Percentiles rank a stretch among this genome's conserved stretches.
These are phyloP conservation scores for Grantiella picta DNA, from an alignment of 2,113 vertebrate genomes.

Conservation along the genomic window DNA sequence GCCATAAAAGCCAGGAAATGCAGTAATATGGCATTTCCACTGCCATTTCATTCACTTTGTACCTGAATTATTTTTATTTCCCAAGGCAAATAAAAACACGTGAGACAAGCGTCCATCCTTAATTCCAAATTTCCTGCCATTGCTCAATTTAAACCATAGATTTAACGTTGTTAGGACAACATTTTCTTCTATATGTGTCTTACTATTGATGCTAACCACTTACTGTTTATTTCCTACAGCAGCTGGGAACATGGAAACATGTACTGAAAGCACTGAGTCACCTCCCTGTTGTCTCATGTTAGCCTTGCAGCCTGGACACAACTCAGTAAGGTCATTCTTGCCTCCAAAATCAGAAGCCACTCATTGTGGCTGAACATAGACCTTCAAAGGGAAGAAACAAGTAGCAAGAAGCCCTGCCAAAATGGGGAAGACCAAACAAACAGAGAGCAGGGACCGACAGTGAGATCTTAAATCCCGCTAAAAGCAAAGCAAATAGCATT, in stretches of 20 bases:
- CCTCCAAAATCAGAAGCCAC: not conserved
- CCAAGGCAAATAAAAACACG: slow-evolving; percentile 28
- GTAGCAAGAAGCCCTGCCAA: not conserved
- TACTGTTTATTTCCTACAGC: slow-evolving; percentile 13
- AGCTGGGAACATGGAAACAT: not conserved
- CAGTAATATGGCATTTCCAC: slow-evolving; percentile 40
- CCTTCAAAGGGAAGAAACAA: not conserved
- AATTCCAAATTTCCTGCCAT: slow-evolving; percentile 55
- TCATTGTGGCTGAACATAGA: not conserved
- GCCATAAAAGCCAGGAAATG: slow-evolving; percentile 56
- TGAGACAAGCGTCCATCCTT: not conserved
- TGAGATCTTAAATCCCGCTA: not conserved
- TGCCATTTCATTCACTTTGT: slow-evolving; percentile 27
- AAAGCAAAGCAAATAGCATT: not conserved
- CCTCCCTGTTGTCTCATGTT: not conserved
- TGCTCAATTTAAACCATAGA: slow-evolving; percentile 24
- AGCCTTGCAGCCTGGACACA: not conserved
- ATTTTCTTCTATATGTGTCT: slow-evolving; percentile 16
- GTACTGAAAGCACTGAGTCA: not conserved
- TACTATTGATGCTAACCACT: not conserved
- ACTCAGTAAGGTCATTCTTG: not conserved
- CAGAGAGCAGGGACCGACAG: fast-evolving
- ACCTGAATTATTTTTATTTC: slow-evolving; percentile 48
- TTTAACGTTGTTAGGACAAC: slow-evolving; percentile 6
- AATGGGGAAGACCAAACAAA: not conserved